Evolutionary conservation across 2,888 invertebrate genomes (phyloP).

Genomic region (Lumbricus terrestris): DNA sequence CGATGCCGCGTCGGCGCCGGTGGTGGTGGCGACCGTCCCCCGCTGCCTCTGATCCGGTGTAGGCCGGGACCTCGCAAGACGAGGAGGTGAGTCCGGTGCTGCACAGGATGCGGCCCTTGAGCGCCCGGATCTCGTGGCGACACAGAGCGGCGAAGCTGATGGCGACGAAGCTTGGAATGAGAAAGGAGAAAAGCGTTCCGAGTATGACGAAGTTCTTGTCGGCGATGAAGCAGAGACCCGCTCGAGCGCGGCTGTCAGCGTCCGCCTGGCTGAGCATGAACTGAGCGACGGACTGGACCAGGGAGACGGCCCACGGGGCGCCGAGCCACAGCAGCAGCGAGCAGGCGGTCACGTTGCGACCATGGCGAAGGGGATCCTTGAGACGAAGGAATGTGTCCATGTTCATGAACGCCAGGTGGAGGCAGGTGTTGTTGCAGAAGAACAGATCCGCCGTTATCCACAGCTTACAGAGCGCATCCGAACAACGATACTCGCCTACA

Average conservation of each 20-base stretch:
- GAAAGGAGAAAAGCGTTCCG: slow-evolving; percentile 39
- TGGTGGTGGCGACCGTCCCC: too few relatives aligned
- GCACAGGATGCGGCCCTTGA: slow-evolving; percentile 21
- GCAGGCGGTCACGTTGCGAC: slow-evolving; percentile 34
- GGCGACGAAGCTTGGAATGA: slow-evolving; percentile 33
- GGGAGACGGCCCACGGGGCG: slow-evolving; percentile 40
- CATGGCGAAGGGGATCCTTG: slow-evolving; percentile 39
- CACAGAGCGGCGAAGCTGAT: slow-evolving; percentile 34
- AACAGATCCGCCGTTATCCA: slow-evolving; percentile 42
- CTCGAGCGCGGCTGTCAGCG: slow-evolving; percentile 28
- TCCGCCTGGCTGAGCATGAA: slow-evolving; percentile 41
- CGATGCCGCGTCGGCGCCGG: not conserved
- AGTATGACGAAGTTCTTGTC: slow-evolving; percentile 41
- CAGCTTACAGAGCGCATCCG: slow-evolving; percentile 39
- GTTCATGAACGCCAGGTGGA: slow-evolving; percentile 39
- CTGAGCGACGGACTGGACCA: slow-evolving; percentile 40
- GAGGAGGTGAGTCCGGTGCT: not conserved
- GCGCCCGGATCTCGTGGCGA: slow-evolving; percentile 30
- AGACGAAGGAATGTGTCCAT: slow-evolving; percentile 41
- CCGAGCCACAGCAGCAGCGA: slow-evolving; percentile 39
- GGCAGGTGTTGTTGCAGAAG: slow-evolving; percentile 42
- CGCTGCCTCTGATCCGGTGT: not conserved
- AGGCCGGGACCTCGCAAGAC: not conserved
- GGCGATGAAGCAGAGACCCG: slow-evolving; percentile 38
- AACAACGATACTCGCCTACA: slow-evolving; percentile 33